Percentiles rank a stretch among this genome's conserved stretches.
Evolutionary conservation across 2,888 invertebrate genomes (phyloP).

Genomic region (Eumacrocentrus americanus): DNA sequence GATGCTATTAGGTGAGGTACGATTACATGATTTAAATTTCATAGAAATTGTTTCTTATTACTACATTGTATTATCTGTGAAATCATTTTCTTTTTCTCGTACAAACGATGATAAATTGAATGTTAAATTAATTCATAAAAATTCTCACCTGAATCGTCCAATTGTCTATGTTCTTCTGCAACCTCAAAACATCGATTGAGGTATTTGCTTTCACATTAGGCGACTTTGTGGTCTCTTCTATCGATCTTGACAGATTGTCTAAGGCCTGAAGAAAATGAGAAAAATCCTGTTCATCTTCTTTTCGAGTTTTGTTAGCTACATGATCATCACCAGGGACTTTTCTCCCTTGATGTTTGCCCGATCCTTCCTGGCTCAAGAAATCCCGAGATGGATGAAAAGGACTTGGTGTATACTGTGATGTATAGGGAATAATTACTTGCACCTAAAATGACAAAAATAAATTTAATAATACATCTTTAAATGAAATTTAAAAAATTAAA

Average conservation of each 20-base stretch:
- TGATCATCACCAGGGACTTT: conserved; percentile 31
- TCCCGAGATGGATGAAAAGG: conserved; percentile 61
- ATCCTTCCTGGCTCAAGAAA: conserved; percentile 38
- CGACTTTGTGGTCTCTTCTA: conserved; percentile 41
- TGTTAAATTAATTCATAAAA: neutral
- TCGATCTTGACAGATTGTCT: conserved; percentile 51
- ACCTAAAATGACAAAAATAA: conserved; percentile 58
- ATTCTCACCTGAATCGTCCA: conserved; percentile 70
- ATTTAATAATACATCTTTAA: too few species aligned
- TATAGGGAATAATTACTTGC: conserved; percentile 84
- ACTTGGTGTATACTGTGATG: conserved; percentile 67
- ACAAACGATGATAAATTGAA: neutral
- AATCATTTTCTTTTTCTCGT: conserved; percentile 4
- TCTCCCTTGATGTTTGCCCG: conserved; percentile 26
- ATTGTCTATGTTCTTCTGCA: conserved; percentile 83
- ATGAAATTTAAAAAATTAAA: too few species aligned
- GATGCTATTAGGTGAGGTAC: neutral
- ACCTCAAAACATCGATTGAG: conserved; percentile 73
- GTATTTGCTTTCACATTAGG: conserved; percentile 53
- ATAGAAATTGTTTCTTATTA: neutral
- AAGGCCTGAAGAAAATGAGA: conserved; percentile 42
- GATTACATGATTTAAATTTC: too few species aligned
- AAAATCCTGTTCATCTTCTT: conserved; percentile 22
- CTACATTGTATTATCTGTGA: neutral
- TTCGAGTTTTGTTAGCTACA: conserved; percentile 24